Evolutionary conservation across 2,797 vertebrate genomes (phyloP).

Genomic region (Schizopygopsis malacanthus): DNA sequence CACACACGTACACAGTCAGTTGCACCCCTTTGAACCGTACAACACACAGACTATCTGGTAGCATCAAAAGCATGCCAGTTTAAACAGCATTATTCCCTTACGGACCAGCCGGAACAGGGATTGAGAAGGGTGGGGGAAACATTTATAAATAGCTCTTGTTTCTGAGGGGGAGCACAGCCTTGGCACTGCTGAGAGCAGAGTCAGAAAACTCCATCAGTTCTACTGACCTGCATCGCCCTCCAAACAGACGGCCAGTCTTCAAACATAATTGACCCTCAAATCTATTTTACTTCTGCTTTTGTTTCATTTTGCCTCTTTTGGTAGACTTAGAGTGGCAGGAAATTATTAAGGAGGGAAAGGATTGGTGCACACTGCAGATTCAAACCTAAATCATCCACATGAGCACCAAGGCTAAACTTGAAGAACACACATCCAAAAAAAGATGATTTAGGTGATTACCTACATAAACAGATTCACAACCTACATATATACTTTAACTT

Average conservation of each 20-base stretch:
- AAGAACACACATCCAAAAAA: not conserved
- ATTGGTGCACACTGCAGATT: not conserved
- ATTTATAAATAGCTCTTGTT: slow-evolving; percentile 39
- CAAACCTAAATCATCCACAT: not conserved
- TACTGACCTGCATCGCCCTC: slow-evolving; percentile 27
- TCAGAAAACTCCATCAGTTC: slow-evolving; percentile 35
- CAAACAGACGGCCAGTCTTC: slow-evolving; percentile 26
- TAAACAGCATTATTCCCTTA: slow-evolving; percentile 39
- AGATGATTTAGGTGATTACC: not conserved
- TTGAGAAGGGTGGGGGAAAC: slow-evolving; percentile 22
- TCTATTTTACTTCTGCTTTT: not conserved
- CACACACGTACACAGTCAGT: not conserved
- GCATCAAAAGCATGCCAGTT: slow-evolving; percentile 40
- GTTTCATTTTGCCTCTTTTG: not conserved
- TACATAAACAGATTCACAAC: slow-evolving; percentile 10
- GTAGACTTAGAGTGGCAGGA: not conserved
- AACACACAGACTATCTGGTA: slow-evolving; percentile 34
- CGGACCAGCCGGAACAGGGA: slow-evolving; percentile 22
- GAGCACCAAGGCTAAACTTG: not conserved
- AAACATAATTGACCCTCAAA: not conserved
- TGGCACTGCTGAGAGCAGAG: slow-evolving; percentile 21
- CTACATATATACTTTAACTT: slow-evolving; percentile 14
- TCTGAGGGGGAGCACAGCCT: slow-evolving; percentile 36
- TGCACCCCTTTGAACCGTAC: slow-evolving; percentile 10
- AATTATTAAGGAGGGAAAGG: not conserved